Evolutionary conservation across 1,140 invertebrate genomes (phyloP).

Genomic region (Leguminivora glycinivorella): DNA sequence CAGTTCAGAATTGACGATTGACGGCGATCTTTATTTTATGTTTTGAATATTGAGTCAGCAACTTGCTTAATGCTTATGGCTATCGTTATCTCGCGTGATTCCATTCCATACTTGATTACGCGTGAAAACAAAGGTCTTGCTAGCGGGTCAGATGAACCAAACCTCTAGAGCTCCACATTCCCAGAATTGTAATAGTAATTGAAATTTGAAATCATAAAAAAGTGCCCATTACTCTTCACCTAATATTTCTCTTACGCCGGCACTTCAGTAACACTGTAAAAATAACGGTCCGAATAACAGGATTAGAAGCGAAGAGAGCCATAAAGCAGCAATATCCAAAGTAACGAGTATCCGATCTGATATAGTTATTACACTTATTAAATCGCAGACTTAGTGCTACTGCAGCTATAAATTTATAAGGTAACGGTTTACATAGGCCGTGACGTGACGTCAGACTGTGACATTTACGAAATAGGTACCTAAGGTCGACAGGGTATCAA

Average conservation of each 20-base stretch:
- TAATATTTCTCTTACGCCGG: not conserved
- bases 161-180: no score
- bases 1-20: no score
- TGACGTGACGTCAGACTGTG: not conserved
- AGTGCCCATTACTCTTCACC: not conserved
- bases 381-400: not conserved
- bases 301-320: not conserved
- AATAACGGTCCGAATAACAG: not conserved
- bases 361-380: not conserved
- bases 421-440: slow-evolving; percentile 12
- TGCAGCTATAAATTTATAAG: slow-evolving; percentile 7
- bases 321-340: slow-evolving; percentile 4
- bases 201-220: not conserved
- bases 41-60: no score
- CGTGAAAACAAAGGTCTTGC: no score
- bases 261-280: not conserved
- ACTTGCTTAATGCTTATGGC: no score
- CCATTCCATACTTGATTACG: no score
- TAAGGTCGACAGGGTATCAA: not conserved
- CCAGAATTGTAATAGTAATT: not conserved
- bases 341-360: slow-evolving; percentile 1
- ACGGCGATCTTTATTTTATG: no score
- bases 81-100: no score
- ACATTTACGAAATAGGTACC: slow-evolving; percentile 26
- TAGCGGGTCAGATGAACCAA: no score